Evolutionary conservation across 2,888 invertebrate genomes (phyloP).

Genomic region (Hypselothyrea guttata): DNA sequence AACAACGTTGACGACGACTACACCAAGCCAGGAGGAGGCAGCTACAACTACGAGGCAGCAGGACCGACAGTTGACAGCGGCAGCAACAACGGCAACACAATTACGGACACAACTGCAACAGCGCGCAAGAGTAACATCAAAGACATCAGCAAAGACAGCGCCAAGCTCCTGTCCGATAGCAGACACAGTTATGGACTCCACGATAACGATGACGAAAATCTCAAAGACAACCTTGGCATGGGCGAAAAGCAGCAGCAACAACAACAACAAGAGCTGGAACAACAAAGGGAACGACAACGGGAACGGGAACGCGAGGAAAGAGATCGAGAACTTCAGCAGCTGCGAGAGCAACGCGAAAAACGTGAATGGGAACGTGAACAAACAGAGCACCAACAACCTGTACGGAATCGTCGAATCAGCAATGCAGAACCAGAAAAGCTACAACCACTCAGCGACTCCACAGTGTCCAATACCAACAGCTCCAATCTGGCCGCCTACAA

Average conservation of each 20-base stretch:
- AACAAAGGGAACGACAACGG: slow-evolving; percentile 43
- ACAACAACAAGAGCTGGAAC: slow-evolving; percentile 56
- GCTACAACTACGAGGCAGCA: slow-evolving; percentile 64
- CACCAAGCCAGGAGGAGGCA: slow-evolving; percentile 43
- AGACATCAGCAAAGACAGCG: slow-evolving; percentile 35
- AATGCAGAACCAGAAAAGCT: slow-evolving; percentile 36
- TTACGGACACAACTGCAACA: slow-evolving; percentile 51
- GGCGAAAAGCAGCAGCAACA: slow-evolving; percentile 79
- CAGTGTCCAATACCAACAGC: slow-evolving; percentile 55
- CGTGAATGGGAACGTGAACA: slow-evolving; percentile 64
- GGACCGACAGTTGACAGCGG: slow-evolving; percentile 41
- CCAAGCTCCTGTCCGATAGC: slow-evolving; percentile 48
- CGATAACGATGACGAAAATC: slow-evolving; percentile 81
- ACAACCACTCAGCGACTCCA: slow-evolving; percentile 43
- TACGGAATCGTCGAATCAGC: slow-evolving; percentile 53
- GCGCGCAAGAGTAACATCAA: slow-evolving; percentile 34
- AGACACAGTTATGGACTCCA: slow-evolving; percentile 72
- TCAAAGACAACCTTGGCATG: slow-evolving; percentile 81
- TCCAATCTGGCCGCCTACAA: slow-evolving; percentile 70
- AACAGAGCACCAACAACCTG: slow-evolving; percentile 60
- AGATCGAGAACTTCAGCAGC: slow-evolving; percentile 49
- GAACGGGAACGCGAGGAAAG: slow-evolving; percentile 52
- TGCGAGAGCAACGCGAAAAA: slow-evolving; percentile 59
- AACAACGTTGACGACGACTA: slow-evolving; percentile 64
- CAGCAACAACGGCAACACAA: slow-evolving; percentile 33